Percentiles rank a stretch among this genome's conserved stretches.
Conservation (phyloP, 2,888 invertebrate genomes). For the Hydrotaea diabolus region DNA sequence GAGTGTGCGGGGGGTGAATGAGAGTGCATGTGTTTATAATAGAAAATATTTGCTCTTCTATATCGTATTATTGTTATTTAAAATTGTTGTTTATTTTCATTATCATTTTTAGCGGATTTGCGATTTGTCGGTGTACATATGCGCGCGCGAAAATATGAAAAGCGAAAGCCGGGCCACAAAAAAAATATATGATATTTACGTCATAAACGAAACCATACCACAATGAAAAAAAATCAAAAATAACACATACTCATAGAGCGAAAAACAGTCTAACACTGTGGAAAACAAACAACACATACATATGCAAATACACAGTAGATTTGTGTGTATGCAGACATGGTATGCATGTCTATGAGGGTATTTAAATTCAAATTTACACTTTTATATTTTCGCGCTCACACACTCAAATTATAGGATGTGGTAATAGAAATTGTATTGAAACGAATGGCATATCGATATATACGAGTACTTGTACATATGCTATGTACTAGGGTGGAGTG, state of each 20-base stretch:
- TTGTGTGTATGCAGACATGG: too few species aligned
- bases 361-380: too few species aligned
- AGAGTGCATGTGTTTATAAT: not conserved
- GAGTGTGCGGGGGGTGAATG: not conserved
- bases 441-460: too few species aligned
- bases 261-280: too few species aligned
- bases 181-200: conserved; percentile 35
- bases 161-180: not conserved
- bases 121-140: conserved; percentile 19
- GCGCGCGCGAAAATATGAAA: not conserved
- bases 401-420: too few species aligned
- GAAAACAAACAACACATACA: too few species aligned
- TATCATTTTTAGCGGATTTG: conserved; percentile 45
- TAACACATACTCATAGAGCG: not conserved
- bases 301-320: too few species aligned
- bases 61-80: conserved; percentile 44
- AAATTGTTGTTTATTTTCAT: conserved; percentile 43
- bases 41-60: not conserved
- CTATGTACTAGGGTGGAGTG: too few species aligned
- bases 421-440: too few species aligned
- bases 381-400: too few species aligned
- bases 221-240: not conserved
- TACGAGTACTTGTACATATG: too few species aligned
- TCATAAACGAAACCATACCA: not conserved
- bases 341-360: too few species aligned